Evolutionary conservation across 2,888 invertebrate genomes (phyloP).

Genomic region (Polietes domitor): DNA sequence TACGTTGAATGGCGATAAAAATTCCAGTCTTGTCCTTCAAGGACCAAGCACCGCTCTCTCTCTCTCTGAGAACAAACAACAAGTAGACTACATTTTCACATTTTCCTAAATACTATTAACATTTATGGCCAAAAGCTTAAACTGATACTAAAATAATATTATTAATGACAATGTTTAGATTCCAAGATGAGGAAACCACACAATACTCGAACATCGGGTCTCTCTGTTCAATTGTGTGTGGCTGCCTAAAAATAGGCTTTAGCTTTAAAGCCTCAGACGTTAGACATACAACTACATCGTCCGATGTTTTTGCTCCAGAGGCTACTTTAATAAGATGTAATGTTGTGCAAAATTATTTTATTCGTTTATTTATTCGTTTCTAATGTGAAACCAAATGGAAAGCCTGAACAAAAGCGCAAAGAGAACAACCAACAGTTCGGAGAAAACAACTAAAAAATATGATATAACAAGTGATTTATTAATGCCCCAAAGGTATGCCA

Average conservation of each 20-base stretch:
- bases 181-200: neutral
- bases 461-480: slow-evolving; percentile 50
- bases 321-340: neutral
- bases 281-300: too few species aligned
- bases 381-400: slow-evolving; percentile 40
- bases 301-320: neutral
- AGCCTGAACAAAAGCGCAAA: neutral
- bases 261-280: neutral
- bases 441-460: slow-evolving; percentile 22
- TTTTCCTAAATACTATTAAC: slow-evolving; percentile 23
- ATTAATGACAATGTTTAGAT: slow-evolving; percentile 8
- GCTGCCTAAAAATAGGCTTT: neutral
- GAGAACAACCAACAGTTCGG: neutral
- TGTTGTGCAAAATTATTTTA: neutral
- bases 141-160: slow-evolving; percentile 5
- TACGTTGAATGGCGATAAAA: neutral
- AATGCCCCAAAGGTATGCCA: slow-evolving; percentile 47
- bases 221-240: neutral
- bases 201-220: neutral
- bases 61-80: neutral
- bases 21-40: neutral
- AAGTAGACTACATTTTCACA: slow-evolving; percentile 20
- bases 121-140: slow-evolving; percentile 11
- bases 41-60: neutral
- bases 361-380: neutral